Base-by-base conservation (phyloP, 2,888 invertebrate genomes). In the Tuberolachnus salignus region DNA sequence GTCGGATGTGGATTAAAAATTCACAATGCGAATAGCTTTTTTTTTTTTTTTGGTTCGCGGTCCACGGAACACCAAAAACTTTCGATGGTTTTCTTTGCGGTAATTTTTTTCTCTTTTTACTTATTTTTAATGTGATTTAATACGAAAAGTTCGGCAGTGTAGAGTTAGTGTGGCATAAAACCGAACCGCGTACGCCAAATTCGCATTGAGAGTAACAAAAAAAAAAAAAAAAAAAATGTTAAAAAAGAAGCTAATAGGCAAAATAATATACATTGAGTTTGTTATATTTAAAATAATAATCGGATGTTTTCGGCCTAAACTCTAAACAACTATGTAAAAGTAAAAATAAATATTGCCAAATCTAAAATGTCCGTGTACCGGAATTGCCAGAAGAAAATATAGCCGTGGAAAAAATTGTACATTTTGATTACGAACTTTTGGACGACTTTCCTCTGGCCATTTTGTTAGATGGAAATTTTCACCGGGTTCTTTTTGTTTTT, bases 71-170 rank as follows among this genome's bases (percentile, higher is more conserved):
- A 26, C 53, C 53, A 1, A 53, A 73, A 74, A 74, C 74, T 64
- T 64, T 72, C 57, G 10, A 10, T n/a, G 19, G 49, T 61, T 72
- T 57, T 64, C 44, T 44, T 42, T 4, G 11, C 26, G 11, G 21
- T 16, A n/a, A n/a, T 19, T 6, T 59, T 73, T 19, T 53, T 51
- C 8, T 16, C 6, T n/a, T 2, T 34, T 61, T 46, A 1, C 26
- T 53, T 23, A 26, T 44, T 64, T 64, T 44, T 64, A 74, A 74
- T 44, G 9, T 63, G 21, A 21, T 74, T 73, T 44, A 64, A 74
- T 53, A 44, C 13, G 74, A 53, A 74, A 74, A 73, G 51, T 64
- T 64, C 23, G 34, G 34, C 23, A 6, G 34, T 34, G 13, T 64
- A 11, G 42, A 44, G 13, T 21, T 11, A 13, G 13, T 64, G n/a